Percentiles rank a stretch among this genome's conserved stretches.
These are phyloP conservation scores for Sula dactylatra DNA, from an alignment of 2,113 vertebrate species.

Conservation along the genomic window DNA sequence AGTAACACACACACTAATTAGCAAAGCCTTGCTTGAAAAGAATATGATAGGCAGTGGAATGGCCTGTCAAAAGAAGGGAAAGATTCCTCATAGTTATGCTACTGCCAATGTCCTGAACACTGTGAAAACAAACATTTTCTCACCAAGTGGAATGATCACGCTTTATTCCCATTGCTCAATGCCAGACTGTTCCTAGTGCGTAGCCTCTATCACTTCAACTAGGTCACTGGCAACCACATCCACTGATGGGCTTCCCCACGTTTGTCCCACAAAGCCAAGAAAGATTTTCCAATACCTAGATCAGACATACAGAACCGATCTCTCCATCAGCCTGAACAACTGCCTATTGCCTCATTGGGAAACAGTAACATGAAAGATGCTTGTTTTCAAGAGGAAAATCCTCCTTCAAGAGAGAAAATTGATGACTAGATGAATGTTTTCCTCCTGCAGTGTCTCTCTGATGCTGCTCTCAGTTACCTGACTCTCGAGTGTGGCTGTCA, in stretches of 20 bases:
- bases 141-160: fast-evolving
- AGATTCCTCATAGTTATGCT: not conserved
- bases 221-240: not conserved
- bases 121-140: not conserved
- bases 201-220: not conserved
- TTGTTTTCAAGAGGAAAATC: not conserved
- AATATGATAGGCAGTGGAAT: not conserved
- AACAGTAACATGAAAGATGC: not conserved
- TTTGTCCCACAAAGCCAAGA: not conserved
- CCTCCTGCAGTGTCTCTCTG: not conserved
- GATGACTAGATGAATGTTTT: not conserved
- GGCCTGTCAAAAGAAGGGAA: not conserved
- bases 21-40: not conserved
- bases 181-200: not conserved
- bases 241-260: no score
- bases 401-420: not conserved
- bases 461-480: constrained; percentile 72
- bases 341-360: not conserved
- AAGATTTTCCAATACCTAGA: not conserved
- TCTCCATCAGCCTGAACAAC: not conserved
- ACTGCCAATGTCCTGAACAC: not conserved
- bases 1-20: not conserved
- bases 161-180: not conserved
- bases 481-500: constrained; percentile 84
- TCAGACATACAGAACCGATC: not conserved